Conservation (phyloP, 2,888 invertebrate genomes). For the Sisyra nigra region DNA sequence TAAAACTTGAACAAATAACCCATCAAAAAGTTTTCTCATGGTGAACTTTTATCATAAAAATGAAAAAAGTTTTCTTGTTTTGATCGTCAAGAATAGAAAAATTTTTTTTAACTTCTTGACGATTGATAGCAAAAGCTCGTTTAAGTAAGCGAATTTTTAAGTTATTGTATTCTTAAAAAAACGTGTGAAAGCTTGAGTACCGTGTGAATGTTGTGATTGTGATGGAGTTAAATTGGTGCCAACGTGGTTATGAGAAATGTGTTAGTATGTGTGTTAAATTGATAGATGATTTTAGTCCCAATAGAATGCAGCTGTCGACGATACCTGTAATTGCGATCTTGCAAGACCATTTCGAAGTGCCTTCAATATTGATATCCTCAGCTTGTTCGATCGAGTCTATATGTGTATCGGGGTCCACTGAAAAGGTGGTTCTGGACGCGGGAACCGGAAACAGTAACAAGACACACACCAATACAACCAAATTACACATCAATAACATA, state of each 20-base stretch:
- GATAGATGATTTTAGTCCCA: constrained; percentile 12
- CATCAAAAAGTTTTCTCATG: too few relatives aligned
- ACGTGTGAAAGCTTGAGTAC: too few relatives aligned
- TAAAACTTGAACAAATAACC: too few relatives aligned
- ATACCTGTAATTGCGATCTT: constrained; percentile 99
- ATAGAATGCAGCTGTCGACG: constrained; percentile 33
- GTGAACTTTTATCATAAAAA: too few relatives aligned
- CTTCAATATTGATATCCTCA: constrained; percentile 94
- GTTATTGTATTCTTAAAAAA: too few relatives aligned
- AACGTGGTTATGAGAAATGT: background rate
- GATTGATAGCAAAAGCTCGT: too few relatives aligned
- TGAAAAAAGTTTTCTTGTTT: too few relatives aligned
- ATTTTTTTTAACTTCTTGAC: too few relatives aligned
- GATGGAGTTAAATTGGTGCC: background rate
- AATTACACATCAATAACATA: constrained; percentile 15
- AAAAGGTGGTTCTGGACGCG: constrained; percentile 80
- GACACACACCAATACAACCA: constrained; percentile 23
- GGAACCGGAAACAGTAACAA: constrained; percentile 27
- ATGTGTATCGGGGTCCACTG: constrained; percentile 94
- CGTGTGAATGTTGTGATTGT: background rate
- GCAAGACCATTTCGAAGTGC: constrained; percentile 99
- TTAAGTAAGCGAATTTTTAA: too few relatives aligned
- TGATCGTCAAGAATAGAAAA: too few relatives aligned
- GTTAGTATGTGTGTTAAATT: background rate
- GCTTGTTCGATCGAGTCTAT: constrained; percentile 96